phyloP scores from a whole-genome alignment of 1,140 invertebrate genomes.

The Harlomillsia oculata region DNA sequence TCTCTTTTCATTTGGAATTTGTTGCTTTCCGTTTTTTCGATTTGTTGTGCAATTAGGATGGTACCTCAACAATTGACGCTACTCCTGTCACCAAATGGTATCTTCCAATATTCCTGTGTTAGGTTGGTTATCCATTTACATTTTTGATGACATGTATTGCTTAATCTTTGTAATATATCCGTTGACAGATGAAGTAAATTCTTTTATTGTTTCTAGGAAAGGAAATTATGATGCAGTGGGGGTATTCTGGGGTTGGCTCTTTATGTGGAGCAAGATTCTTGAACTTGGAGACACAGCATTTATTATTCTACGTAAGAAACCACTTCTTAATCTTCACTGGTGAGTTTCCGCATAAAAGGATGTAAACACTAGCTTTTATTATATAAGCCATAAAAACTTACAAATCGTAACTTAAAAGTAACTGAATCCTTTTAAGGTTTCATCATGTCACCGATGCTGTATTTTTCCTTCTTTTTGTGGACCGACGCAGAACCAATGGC shows the following conservation, averaged over 20 bases:
- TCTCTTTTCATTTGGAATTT: not conserved
- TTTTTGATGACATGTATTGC: not conserved
- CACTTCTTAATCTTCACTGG: not conserved
- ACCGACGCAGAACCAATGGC: not conserved
- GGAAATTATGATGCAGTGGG: not conserved
- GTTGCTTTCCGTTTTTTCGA: not conserved
- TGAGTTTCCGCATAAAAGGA: no score
- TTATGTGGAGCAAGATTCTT: not conserved
- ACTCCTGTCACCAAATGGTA: slow-evolving; percentile 4
- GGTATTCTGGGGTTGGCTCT: not conserved
- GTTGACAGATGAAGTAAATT: no score
- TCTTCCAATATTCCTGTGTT: not conserved
- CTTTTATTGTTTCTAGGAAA: not conserved
- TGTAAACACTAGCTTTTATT: not conserved
- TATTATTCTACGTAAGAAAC: not conserved
- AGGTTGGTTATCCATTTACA: no score
- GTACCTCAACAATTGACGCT: not conserved
- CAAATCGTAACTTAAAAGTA: no score
- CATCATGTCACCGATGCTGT: slow-evolving; percentile 3
- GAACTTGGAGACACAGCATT: not conserved
- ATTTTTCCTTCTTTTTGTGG: not conserved
- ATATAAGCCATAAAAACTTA: not conserved
- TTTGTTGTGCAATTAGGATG: not conserved
- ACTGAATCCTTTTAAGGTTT: no score
- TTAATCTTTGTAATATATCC: not conserved